phyloP scores from a whole-genome alignment of 2,797 vertebrate genomes.

The Peromyscus aztecus region DNA sequence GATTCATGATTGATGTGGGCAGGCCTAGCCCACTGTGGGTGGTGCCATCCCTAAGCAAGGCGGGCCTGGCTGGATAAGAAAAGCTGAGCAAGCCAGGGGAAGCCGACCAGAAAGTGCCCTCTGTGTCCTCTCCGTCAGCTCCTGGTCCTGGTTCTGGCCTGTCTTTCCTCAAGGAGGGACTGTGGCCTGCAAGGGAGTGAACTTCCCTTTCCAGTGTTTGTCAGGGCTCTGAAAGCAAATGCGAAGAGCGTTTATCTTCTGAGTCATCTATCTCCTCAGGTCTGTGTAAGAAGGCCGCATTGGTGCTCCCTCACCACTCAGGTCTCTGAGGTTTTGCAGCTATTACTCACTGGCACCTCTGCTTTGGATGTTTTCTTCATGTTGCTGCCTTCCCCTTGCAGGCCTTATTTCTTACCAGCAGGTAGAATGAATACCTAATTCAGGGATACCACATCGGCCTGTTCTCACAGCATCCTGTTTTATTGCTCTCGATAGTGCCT shows the following conservation, averaged over 20 bases:
- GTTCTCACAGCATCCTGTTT: background rate
- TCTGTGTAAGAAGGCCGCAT: background rate
- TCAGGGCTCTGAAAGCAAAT: background rate
- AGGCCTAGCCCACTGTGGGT: background rate
- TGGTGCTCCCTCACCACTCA: background rate
- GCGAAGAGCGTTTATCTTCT: background rate
- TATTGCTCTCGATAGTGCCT: background rate
- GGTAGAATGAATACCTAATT: background rate
- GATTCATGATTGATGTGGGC: background rate
- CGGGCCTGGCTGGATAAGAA: background rate
- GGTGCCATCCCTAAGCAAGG: background rate
- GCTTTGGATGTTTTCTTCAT: background rate
- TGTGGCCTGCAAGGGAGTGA: background rate
- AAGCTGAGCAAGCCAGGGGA: background rate
- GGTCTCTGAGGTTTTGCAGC: background rate
- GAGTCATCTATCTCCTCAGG: background rate
- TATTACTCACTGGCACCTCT: background rate
- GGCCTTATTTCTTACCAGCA: background rate
- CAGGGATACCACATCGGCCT: background rate
- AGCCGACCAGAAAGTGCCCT: background rate
- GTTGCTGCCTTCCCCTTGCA: background rate
- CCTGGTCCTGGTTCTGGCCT: background rate
- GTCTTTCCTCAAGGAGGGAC: background rate
- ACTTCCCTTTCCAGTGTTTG: no score
- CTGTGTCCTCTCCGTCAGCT: background rate